Evolutionary conservation across 1,140 invertebrate species (phyloP).

Genomic region (Philotrypesis tridentata): DNA sequence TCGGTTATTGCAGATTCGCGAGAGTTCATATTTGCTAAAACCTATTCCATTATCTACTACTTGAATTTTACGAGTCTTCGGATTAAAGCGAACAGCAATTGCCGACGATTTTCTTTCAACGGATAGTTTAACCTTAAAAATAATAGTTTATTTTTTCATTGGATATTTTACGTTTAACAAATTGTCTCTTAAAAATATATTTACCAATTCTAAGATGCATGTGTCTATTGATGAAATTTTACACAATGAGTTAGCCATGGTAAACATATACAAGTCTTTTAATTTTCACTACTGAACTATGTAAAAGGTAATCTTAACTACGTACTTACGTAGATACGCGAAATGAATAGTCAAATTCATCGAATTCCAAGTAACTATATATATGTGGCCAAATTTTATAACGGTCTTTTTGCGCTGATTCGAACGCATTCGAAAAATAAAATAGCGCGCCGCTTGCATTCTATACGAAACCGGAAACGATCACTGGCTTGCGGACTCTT

Average conservation of each 20-base stretch:
- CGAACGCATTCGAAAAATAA: too few relatives aligned
- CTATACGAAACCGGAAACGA: not conserved
- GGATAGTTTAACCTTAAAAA: conserved; percentile 58
- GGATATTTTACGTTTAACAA: conserved; percentile 23
- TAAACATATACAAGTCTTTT: too few relatives aligned
- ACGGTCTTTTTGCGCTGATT: too few relatives aligned
- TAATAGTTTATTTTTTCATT: conserved; percentile 3
- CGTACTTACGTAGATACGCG: too few relatives aligned
- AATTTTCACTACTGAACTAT: too few relatives aligned
- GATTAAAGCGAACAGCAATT: conserved; percentile 61
- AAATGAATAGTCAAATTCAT: too few relatives aligned
- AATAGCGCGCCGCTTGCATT: not conserved
- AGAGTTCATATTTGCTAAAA: conserved; percentile 51
- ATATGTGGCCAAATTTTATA: too few relatives aligned
- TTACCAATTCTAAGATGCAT: conserved; percentile 60
- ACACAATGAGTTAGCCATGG: not conserved
- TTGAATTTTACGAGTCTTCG: conserved; percentile 56
- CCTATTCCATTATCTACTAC: conserved; percentile 66
- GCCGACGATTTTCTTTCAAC: conserved; percentile 55
- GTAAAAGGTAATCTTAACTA: too few relatives aligned
- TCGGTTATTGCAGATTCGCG: conserved; percentile 50
- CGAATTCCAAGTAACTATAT: too few relatives aligned
- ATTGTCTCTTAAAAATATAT: conserved; percentile 12
- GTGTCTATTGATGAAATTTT: conserved; percentile 48
- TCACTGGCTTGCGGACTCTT: too few relatives aligned